Evolutionary conservation across 2,113 vertebrate species (phyloP).

Genomic region (Chroicocephalus ridibundus): DNA sequence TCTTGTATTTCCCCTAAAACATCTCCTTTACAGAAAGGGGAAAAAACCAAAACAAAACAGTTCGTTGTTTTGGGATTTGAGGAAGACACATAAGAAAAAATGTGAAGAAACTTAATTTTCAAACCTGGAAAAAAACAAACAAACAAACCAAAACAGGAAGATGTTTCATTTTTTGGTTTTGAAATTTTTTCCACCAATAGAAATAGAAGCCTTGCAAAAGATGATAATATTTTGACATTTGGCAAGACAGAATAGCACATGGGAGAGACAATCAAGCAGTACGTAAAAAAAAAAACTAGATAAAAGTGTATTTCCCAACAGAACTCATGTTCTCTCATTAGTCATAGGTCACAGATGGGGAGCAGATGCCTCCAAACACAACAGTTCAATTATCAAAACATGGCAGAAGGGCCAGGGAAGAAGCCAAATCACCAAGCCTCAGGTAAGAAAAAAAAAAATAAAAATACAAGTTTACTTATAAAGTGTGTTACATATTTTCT

Average conservation of each 20-base stretch:
- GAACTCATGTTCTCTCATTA: neutral
- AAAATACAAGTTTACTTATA: neutral
- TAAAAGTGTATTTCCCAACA: neutral
- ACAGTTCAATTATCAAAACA: neutral
- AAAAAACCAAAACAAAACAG: neutral
- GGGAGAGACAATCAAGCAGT: neutral
- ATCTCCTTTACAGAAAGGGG: neutral
- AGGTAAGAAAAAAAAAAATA: neutral
- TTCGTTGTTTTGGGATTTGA: neutral
- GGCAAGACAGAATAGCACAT: neutral
- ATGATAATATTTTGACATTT: neutral
- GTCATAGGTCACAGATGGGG: neutral
- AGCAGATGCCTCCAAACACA: conserved; percentile 11
- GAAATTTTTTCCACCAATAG: neutral
- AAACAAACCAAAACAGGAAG: neutral
- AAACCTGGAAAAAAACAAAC: neutral
- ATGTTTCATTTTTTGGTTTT: neutral
- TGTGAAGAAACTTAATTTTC: neutral
- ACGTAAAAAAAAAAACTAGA: neutral
- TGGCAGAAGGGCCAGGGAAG: neutral
- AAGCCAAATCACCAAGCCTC: neutral
- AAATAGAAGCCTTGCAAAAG: neutral
- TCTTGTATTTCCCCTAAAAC: neutral
- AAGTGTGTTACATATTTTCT: neutral
- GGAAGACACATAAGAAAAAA: neutral